Evolutionary conservation across 2,113 vertebrate genomes (phyloP), one percentile per base, ranked within the genome.

Genomic region (Romanogobio albipinnatus): DNA sequence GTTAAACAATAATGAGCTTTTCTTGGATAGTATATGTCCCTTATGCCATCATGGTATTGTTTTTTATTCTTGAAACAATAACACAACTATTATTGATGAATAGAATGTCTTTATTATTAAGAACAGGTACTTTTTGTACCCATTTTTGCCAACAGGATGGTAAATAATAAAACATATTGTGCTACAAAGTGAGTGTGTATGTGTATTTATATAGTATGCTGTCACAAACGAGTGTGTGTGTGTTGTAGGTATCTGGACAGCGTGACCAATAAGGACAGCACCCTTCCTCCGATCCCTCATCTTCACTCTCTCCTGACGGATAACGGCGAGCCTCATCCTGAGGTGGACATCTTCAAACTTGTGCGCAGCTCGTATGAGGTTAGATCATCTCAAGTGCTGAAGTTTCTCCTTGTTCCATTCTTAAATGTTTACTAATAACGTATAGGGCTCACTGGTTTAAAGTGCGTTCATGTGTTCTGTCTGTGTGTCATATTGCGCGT

Each of bases 261-360:
- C 0, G 95, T 99, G 88, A 98, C 96, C 84, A 99, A 99, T 87
- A 99, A 99, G 86, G 98, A 99, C 93, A 99, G 97, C 92, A 98
- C 97, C 0, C 92, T 99, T 82, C 98, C 98, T 9, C 97, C 97
- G 82, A 99, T 99, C 88, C 97, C 97, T 78, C 98, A 99, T 89
- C 96, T 99, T 36, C 98, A 99, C 91, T 99, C 98, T 1, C 91
- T 99, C 76, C 95, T 99, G 87, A 98, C 96, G 2, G 98, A 99
- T 26, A 97, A 98, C 1, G 93, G 96, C 51, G 96, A 97, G 71
- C 97, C 97, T 14, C 96, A 98, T 89, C 97, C 97, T 0, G 97
- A 99, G 76, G 98, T 99, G 58, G 98, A 99, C 94, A 97, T 99
- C 91, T 99, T 99, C 93, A 96, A 97, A 86, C 94, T 99, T 47